Percentiles rank a stretch among this genome's conserved stretches.
phyloP scores from a whole-genome alignment of 2,113 vertebrate genomes.

The Amphiprion percula region DNA sequence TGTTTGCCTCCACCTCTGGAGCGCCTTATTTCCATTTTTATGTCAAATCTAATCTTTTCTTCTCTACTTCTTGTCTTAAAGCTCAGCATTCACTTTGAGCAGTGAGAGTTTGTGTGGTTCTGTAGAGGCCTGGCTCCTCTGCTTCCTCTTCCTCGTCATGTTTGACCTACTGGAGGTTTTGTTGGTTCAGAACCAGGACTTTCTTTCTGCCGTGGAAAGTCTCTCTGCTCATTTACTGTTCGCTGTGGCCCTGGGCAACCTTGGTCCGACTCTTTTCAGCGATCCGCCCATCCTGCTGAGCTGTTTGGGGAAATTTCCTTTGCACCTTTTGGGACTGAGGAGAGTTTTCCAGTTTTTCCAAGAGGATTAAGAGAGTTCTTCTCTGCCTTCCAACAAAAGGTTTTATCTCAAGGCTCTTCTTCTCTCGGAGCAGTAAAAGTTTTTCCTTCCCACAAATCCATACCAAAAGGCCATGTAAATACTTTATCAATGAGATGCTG shows the following conservation, averaged over 20 bases:
- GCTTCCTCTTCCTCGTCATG: background rate
- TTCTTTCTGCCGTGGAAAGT: background rate
- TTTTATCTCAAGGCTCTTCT: constrained; percentile 24
- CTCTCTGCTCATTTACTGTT: constrained; percentile 20
- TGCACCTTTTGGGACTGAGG: constrained; percentile 2
- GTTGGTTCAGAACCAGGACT: background rate
- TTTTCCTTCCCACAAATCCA: background rate
- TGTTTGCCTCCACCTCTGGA: background rate
- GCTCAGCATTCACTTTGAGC: background rate
- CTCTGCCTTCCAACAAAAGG: constrained; percentile 21
- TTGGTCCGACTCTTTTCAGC: constrained; percentile 28
- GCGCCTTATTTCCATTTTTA: background rate
- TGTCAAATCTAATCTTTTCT: background rate
- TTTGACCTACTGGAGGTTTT: constrained; percentile 25
- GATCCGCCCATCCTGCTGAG: constrained; percentile 19
- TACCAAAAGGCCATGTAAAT: no score
- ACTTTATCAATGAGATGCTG: no score
- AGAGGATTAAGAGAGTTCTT: constrained; percentile 33
- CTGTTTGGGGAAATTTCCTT: constrained; percentile 22
- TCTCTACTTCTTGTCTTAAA: background rate
- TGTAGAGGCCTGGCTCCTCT: background rate
- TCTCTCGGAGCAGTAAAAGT: constrained; percentile 7
- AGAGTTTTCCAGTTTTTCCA: constrained; percentile 44
- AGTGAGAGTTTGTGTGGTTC: background rate
- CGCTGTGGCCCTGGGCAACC: constrained; percentile 6